phyloP scores from a whole-genome alignment of 2,888 invertebrate species.

The Ryuthela nishihirai region DNA sequence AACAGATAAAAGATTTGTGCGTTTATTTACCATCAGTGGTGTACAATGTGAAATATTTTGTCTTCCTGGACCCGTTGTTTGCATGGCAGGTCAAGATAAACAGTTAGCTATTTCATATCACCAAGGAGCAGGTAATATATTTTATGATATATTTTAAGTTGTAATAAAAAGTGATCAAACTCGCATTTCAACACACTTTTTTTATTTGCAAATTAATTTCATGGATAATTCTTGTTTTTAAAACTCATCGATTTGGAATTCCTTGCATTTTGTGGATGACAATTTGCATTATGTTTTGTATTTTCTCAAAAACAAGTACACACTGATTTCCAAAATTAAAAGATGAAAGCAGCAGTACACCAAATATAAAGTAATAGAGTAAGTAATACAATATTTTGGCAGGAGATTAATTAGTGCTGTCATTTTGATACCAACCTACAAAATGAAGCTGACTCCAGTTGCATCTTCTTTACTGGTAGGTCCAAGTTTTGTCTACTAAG shows the following conservation, averaged over 20 bases:
- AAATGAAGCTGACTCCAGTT: too few species aligned
- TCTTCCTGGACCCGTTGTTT: conserved; percentile 68
- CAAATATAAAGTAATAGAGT: too few species aligned
- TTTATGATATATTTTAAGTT: not conserved
- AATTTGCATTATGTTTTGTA: too few species aligned
- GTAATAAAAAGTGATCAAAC: not conserved
- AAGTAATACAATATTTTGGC: too few species aligned
- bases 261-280: not conserved
- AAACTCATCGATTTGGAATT: not conserved
- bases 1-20: conserved; percentile 67
- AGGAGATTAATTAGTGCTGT: too few species aligned
- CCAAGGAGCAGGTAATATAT: conserved; percentile 40
- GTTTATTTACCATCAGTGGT: conserved; percentile 82
- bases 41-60: conserved; percentile 75
- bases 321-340: too few species aligned
- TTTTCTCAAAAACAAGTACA: too few species aligned
- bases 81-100: conserved; percentile 54
- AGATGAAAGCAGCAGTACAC: too few species aligned
- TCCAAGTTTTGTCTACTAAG: too few species aligned
- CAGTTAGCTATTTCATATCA: conserved; percentile 37
- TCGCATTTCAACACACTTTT: too few species aligned
- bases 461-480: too few species aligned
- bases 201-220: not conserved
- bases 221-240: not conserved
- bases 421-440: too few species aligned